Conservation (phyloP, 2,888 invertebrate species). For the Amphiduros pacificus region DNA sequence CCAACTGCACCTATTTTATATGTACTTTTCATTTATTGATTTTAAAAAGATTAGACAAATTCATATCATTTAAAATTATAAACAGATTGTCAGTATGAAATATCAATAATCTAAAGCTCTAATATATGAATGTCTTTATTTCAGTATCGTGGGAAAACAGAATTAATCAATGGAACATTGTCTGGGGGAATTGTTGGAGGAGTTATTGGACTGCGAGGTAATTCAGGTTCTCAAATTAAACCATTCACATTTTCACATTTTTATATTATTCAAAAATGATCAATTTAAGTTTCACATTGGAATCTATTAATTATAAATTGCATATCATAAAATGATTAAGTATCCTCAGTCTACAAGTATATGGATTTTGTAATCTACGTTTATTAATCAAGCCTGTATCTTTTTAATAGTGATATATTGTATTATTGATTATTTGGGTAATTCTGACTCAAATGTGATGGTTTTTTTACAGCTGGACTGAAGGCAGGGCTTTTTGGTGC, state of each 20-base stretch:
- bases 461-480: conserved; percentile 76
- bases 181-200: conserved; percentile 95
- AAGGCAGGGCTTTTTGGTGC: conserved; percentile 93
- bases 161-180: conserved; percentile 95
- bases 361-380: neutral
- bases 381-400: neutral
- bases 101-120: no score
- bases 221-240: conserved; percentile 1
- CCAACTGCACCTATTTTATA: no score
- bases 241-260: no score
- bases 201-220: conserved; percentile 67
- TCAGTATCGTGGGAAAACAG: conserved; percentile 81
- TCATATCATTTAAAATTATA: no score
- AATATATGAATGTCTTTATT: conserved; percentile 18
- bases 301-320: no score
- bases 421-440: neutral
- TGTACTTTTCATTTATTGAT: no score
- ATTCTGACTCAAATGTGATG: neutral
- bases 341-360: no score
- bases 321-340: no score
- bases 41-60: no score
- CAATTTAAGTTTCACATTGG: no score
- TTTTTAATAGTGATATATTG: neutral
- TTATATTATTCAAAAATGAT: no score
- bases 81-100: no score